Evolutionary conservation across 92 coral and sea anemone genomes (phyloP).

Genomic region (Phymanthus crucifer): DNA sequence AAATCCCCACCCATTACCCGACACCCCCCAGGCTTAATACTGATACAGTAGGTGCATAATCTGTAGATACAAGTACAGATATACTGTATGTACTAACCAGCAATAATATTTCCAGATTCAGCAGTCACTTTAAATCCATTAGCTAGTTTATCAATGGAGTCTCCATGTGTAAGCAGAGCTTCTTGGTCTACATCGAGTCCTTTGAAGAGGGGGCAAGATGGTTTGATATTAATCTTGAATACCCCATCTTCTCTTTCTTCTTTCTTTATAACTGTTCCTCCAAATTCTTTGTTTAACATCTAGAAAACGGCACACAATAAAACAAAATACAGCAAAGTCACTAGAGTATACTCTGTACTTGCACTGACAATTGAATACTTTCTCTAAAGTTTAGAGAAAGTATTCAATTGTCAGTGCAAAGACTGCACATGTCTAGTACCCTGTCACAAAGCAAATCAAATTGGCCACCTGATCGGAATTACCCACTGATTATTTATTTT

Average conservation of each 20-base stretch:
- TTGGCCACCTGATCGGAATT: too few relatives aligned
- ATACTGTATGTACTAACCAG: slow-evolving; percentile 60
- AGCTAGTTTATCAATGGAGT: slow-evolving; percentile 82
- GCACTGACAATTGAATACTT: too few relatives aligned
- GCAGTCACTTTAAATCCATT: slow-evolving; percentile 82
- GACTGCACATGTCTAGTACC: too few relatives aligned
- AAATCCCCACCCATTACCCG: too few relatives aligned
- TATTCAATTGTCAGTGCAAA: too few relatives aligned
- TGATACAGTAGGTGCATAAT: too few relatives aligned
- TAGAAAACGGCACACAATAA: slow-evolving; percentile 17
- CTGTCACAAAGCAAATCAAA: too few relatives aligned
- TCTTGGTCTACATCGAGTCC: slow-evolving; percentile 82
- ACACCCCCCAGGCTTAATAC: too few relatives aligned
- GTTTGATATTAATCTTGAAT: slow-evolving; percentile 72
- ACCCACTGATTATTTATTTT: too few relatives aligned
- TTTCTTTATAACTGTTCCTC: slow-evolving; percentile 95
- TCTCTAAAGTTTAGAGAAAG: too few relatives aligned
- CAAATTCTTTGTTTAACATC: slow-evolving; percentile 92
- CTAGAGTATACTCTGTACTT: too few relatives aligned
- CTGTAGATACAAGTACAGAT: too few relatives aligned
- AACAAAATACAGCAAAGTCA: not conserved
- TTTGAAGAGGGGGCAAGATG: slow-evolving; percentile 82
- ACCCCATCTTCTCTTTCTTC: slow-evolving; percentile 94
- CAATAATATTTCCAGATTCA: slow-evolving; percentile 86
- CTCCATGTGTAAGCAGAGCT: slow-evolving; percentile 93